Percentiles rank a stretch among this genome's conserved stretches.
phyloP scores from a whole-genome alignment of 2,797 vertebrate genomes.

The Todus mexicanus region DNA sequence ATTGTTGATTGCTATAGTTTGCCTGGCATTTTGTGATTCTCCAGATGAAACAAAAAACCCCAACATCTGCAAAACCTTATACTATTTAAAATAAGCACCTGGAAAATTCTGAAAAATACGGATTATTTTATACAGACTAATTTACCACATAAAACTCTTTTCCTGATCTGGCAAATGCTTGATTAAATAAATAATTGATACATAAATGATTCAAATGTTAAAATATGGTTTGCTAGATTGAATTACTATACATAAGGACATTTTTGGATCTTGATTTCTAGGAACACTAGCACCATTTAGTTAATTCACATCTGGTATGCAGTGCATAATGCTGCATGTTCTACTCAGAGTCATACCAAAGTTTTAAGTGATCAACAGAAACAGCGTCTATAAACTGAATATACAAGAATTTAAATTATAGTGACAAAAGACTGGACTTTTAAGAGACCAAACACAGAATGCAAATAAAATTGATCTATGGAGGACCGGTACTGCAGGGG shows the following conservation, averaged over 20 bases:
- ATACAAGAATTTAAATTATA: background rate
- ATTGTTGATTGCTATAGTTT: background rate
- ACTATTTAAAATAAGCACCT: background rate
- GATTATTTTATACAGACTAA: background rate
- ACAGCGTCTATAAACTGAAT: background rate
- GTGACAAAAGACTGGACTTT: background rate
- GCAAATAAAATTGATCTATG: background rate
- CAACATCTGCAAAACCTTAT: background rate
- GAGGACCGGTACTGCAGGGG: background rate
- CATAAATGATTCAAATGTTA: background rate
- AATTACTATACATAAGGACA: background rate
- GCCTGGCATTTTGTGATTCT: background rate
- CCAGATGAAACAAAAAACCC: background rate
- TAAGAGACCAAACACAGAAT: background rate
- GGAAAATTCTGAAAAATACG: background rate
- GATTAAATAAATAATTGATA: background rate
- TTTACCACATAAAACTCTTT: background rate
- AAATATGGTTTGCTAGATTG: background rate
- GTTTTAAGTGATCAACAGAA: background rate
- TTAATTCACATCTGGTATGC: background rate
- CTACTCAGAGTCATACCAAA: background rate
- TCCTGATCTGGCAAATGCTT: background rate
- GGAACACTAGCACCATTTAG: background rate
- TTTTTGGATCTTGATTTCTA: constrained; percentile 1
- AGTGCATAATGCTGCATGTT: background rate